Base-by-base conservation (phyloP, 2,888 invertebrate species). In the Agapetus fuscipes region DNA sequence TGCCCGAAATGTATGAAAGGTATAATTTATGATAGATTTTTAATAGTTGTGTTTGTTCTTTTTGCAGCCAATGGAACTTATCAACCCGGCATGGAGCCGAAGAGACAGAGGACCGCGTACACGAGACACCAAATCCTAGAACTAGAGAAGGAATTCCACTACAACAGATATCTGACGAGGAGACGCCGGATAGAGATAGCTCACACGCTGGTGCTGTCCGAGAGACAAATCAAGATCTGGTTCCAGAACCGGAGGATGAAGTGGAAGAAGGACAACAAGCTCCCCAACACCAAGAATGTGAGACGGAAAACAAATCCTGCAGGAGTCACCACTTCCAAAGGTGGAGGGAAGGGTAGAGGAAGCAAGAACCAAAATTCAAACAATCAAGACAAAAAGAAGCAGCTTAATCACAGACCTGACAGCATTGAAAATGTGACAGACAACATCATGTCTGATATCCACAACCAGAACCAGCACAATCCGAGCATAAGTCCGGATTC, bases 121-220 rank as follows among this genome's bases (percentile, higher is more conserved):
- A 96, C 95, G 45, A 80, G 95, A 62, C 93, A 94, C 73, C 96
- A 96, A 75, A 94, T 95, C 59, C 74, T 96, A 61, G 95, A 96
- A 67, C 73, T 96, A 57, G 95, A 95, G 63, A 95, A 95, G 62
- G 95, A 95, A 72, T 96, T 96, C 66, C 94, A 95, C 64, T 95
- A 87, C 75, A 96, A 95, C 74, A 80, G 91, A 58, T 96, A 96
- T 72, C 76, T 96, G 62, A 94, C 95, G 44, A 77, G 96, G 53
- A 77, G 95, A 61, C 76, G 95, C 68, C 76, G 96, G 60, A 94
- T 96, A 66, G 96, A 96, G 72, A 95, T 96, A 61, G 95, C 96
- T 30, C 95, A 96, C 66, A 86, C 90, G 53, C 76, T 96, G 62
- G 88, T 90, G 60, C 75, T 96, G 54, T 89, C 91, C 43, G 90